Base-by-base conservation (phyloP, 53 echinoderm and acorn worm genomes). In the Pentamera pediparva region DNA sequence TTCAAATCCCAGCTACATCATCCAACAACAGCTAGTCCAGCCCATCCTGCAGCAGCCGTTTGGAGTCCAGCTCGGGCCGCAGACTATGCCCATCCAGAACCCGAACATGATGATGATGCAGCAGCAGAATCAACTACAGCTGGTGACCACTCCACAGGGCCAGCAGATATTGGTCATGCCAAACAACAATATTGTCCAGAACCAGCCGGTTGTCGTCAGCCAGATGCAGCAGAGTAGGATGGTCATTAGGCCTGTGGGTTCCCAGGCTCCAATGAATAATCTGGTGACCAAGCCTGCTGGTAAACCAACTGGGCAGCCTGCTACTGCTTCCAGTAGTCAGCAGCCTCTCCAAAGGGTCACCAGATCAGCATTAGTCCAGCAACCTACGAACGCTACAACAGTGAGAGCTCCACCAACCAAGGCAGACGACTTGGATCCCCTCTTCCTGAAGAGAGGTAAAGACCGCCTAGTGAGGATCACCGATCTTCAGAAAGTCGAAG, bases 171-270 rank as follows among this genome's bases (percentile, higher is more conserved):
- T 72, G 9, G 35, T 72, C 12, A n/a, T 72, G 25, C 52, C 73
- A 54, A 72, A 72, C 37, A 72, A 54, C 73, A 72, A 72, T n/a
- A 72, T 72, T 35, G 22, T 54, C 19, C n/a, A n/a, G n/a, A n/a
- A n/a, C n/a, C 73, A 72, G 53, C 54, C 73, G 36, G 73, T 72
- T 48, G 73, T 72, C 6, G 73, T 72, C 53, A 72, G 45, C 38
- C 67, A 67, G 41, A 17, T 67, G 18, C 13, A 40, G 31, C 67
- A 67, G 39, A 67, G 45, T 6, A 67, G 67, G 30, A 67, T 67
- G 67, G 45, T 67, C n/a, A 38, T 67, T 41, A 41, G 37, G 2
- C 45, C 67, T 1, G 67, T 67, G 7, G 67, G 67, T 43, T 30
- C 67, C 21, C 67, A 67, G 28, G 30, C 37, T 7, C 31, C 45